phyloP scores from a whole-genome alignment of 1,140 invertebrate genomes.

The Metaphire vulgaris region DNA sequence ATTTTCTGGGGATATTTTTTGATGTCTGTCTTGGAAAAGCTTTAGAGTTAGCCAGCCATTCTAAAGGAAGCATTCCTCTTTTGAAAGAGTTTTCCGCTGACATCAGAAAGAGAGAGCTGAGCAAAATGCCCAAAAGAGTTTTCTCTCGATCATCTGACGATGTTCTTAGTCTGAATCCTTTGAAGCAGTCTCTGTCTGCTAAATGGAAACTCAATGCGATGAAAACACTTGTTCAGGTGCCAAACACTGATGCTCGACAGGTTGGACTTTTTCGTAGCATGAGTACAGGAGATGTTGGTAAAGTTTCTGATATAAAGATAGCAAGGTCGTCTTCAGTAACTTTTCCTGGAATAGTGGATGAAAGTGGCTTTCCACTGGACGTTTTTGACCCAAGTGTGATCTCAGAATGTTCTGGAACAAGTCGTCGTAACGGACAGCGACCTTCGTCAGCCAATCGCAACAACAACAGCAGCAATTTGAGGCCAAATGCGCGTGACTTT shows the following conservation, averaged over 20 bases:
- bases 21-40: slow-evolving; percentile 42
- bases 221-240: neutral
- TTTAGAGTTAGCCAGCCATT: slow-evolving; percentile 32
- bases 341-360: neutral
- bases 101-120: slow-evolving; percentile 39
- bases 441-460: slow-evolving; percentile 1
- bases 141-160: neutral
- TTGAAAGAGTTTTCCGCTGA: slow-evolving; percentile 37
- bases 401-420: neutral
- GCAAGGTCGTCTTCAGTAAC: neutral
- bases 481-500: neutral
- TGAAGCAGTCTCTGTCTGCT: neutral
- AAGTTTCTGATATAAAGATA: neutral
- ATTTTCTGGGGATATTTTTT: slow-evolving; percentile 48
- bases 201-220: neutral
- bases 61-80: slow-evolving; percentile 32
- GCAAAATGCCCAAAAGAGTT: slow-evolving; percentile 23
- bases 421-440: neutral
- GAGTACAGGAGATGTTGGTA: neutral
- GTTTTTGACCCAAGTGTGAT: neutral
- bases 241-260: neutral
- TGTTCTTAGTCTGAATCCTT: neutral
- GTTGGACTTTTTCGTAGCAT: neutral
- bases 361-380: neutral
- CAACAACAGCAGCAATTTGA: slow-evolving; percentile 1